These are phyloP conservation scores for Onthophagus sagittarius DNA, from an alignment of 2,888 invertebrate genomes.

Conservation along the genomic window DNA sequence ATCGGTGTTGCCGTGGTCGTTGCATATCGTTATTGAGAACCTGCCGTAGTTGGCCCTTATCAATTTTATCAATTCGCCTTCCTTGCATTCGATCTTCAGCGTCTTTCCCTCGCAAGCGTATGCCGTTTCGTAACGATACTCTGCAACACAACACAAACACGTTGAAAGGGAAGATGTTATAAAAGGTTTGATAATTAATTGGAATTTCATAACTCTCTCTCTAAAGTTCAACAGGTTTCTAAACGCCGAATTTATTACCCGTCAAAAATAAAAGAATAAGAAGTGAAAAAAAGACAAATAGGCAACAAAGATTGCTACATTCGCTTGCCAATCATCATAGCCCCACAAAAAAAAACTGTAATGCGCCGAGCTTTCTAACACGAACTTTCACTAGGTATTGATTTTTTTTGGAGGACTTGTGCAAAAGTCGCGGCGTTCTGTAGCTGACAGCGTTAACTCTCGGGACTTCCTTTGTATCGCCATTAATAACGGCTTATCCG, in stretches of 20 bases:
- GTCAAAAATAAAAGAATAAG: constrained; percentile 4
- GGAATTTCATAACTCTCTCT: neutral
- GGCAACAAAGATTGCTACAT: neutral
- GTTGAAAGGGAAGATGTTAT: neutral
- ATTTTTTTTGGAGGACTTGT: neutral
- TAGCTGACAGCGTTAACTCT: neutral
- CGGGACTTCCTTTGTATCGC: neutral
- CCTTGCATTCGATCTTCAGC: constrained; percentile 81
- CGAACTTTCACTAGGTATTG: neutral
- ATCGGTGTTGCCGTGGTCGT: constrained; percentile 92
- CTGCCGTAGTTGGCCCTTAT: constrained; percentile 93
- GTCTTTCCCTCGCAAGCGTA: constrained; percentile 94
- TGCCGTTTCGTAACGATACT: constrained; percentile 75
- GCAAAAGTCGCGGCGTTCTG: neutral
- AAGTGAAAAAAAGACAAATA: neutral
- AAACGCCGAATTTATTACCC: constrained; percentile 1
- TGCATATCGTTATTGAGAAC: constrained; percentile 93
- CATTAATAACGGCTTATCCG: neutral
- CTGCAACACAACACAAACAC: neutral
- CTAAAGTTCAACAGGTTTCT: constrained; percentile 3
- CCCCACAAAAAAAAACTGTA: neutral
- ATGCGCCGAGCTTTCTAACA: neutral
- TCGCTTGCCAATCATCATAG: neutral
- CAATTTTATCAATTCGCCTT: constrained; percentile 85
- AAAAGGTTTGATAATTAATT: constrained; percentile 1